phyloP scores from a whole-genome alignment of 2,113 vertebrate species.

The Caranx melampygus region DNA sequence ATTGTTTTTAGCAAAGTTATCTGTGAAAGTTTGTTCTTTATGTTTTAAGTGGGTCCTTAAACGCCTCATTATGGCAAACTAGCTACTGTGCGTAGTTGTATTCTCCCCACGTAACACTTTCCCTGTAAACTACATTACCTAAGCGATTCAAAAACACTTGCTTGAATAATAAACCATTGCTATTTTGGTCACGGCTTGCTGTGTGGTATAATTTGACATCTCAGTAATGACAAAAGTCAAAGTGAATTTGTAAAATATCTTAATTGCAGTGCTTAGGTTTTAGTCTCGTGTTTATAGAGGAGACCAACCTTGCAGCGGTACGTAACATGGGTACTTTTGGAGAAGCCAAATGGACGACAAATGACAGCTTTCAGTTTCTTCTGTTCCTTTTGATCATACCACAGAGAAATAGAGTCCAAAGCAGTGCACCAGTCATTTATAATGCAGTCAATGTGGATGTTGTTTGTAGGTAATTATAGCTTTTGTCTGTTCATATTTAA shows the following conservation, averaged over 20 bases:
- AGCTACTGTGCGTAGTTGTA: slow-evolving; percentile 38
- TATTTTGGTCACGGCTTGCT: slow-evolving; percentile 4
- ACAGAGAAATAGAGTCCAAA: slow-evolving; percentile 41
- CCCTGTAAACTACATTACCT: slow-evolving; percentile 2
- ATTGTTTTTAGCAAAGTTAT: slow-evolving; percentile 55
- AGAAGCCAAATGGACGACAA: slow-evolving; percentile 47
- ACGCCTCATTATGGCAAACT: slow-evolving; percentile 35
- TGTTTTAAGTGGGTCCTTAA: slow-evolving; percentile 61
- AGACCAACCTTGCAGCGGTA: slow-evolving; percentile 19
- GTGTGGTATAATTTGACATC: slow-evolving; percentile 25
- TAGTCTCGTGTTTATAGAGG: slow-evolving; percentile 37
- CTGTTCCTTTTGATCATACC: slow-evolving; percentile 46
- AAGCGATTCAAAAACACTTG: slow-evolving; percentile 16
- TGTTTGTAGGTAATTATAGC: slow-evolving; percentile 76
- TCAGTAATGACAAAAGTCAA: slow-evolving; percentile 26
- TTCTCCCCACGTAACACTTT: slow-evolving; percentile 38
- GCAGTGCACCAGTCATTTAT: slow-evolving; percentile 48
- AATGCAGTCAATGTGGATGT: slow-evolving; percentile 45
- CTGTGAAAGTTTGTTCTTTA: slow-evolving; percentile 52
- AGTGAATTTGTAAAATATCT: slow-evolving; percentile 26
- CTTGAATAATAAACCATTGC: slow-evolving; percentile 8
- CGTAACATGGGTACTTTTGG: not conserved
- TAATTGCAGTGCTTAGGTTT: slow-evolving; percentile 36
- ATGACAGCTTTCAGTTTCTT: slow-evolving; percentile 56
- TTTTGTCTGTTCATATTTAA: slow-evolving; percentile 65